These are phyloP conservation scores for Atethmia centrago DNA, from an alignment of 2,888 invertebrate genomes.

Conservation along the genomic window DNA sequence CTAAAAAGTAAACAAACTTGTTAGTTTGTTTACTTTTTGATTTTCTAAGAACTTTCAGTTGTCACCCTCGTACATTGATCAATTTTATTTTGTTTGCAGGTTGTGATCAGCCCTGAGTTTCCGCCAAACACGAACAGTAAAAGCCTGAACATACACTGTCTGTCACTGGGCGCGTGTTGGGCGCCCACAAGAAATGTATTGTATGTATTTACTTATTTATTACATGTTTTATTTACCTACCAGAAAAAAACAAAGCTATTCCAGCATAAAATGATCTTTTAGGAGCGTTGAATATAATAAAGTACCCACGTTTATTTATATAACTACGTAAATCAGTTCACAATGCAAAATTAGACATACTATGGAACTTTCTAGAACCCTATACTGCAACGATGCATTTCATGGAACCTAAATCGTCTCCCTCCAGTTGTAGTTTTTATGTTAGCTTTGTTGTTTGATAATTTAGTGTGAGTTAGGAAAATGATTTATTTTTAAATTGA, in stretches of 20 bases:
- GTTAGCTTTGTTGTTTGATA: not conserved
- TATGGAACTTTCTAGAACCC: not conserved
- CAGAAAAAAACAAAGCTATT: not conserved
- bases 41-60: too few species aligned
- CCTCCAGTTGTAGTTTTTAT: too few species aligned
- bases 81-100: constrained; percentile 11
- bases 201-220: constrained; percentile 9
- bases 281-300: not conserved
- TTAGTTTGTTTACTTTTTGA: too few species aligned
- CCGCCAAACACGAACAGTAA: not conserved
- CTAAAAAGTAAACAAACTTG: too few species aligned
- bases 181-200: constrained; percentile 11
- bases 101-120: not conserved
- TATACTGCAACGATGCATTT: not conserved
- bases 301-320: not conserved
- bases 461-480: too few species aligned
- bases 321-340: not conserved
- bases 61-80: too few species aligned
- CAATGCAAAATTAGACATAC: not conserved
- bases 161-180: not conserved
- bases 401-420: not conserved
- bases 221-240: not conserved
- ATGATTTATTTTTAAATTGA: too few species aligned
- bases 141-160: constrained; percentile 14
- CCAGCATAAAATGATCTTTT: not conserved